These are phyloP conservation scores for Peribatodes rhomboidaria DNA, from an alignment of 2,888 invertebrate genomes.

Conservation along the genomic window DNA sequence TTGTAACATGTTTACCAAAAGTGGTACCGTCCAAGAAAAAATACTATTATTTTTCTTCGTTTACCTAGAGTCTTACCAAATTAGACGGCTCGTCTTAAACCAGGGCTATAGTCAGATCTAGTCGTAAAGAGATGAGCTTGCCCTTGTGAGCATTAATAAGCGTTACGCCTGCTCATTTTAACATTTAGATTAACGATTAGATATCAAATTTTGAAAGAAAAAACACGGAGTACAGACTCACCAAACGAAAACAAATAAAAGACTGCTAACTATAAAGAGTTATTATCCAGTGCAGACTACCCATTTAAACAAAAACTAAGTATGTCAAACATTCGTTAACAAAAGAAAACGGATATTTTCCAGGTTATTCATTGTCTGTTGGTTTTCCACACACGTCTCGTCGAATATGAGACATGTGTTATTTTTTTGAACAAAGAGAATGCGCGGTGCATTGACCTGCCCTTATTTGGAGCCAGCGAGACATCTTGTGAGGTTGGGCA, in stretches of 20 bases:
- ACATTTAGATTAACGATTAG: too few species aligned
- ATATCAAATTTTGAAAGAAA: too few species aligned
- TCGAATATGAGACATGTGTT: conserved; percentile 68
- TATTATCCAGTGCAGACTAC: too few species aligned
- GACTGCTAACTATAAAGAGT: too few species aligned
- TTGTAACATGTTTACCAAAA: conserved; percentile 25
- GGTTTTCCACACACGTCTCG: conserved; percentile 73
- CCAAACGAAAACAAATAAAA: too few species aligned
- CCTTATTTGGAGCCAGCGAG: conserved; percentile 78
- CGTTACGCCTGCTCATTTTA: too few species aligned
- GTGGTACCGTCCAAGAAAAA: conserved; percentile 1
- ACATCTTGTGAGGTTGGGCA: conserved; percentile 51
- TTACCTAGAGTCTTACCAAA: too few species aligned
- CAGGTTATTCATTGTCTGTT: conserved; percentile 59
- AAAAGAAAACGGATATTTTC: conserved; percentile 48
- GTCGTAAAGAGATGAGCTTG: too few species aligned
- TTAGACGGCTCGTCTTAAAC: not conserved
- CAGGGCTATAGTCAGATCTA: too few species aligned
- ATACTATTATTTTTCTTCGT: not conserved
- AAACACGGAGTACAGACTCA: too few species aligned
- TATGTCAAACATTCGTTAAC: conserved; percentile 42
- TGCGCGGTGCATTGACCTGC: conserved; percentile 75
- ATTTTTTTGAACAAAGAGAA: conserved; percentile 79
- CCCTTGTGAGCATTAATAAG: too few species aligned
- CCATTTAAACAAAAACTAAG: not conserved